Evolutionary conservation across 1,140 invertebrate species (phyloP), one percentile per base, ranked within the genome.

Genomic region (Temnothorax longispinosus): DNA sequence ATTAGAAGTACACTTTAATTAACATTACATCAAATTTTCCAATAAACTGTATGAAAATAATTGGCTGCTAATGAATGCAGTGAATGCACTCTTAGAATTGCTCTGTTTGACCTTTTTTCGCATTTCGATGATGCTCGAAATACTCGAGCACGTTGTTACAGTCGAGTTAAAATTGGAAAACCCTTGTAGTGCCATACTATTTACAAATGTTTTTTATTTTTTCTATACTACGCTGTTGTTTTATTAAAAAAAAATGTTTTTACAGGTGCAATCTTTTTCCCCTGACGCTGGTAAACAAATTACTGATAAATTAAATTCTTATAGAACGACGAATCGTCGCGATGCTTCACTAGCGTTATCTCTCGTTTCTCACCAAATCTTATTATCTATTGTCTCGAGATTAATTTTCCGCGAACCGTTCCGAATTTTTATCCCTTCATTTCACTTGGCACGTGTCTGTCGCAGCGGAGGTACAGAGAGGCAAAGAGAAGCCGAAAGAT

Each of bases 11-110:
- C 11, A 47, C 8, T 60, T 86, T 74, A 58, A 72, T 56, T 76
- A 27, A 27, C 54, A 84, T 89, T 21, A 84, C 38, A 44, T 41
- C 27, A 82, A 58, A 58, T 76, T 71, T 92, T 88, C 80, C 92
- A 91, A 89, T 91, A 87, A 90, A 76, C 78, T 78, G 92, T 91
- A 89, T 88, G 87, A 93, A 93, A 93, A 94, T 94, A 94, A 94
- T 94, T 94, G 92, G 92, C 89, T 87, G 85, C 86, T 93, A 93
- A 94, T 93, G 90, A 94, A 94, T 76, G 90, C 84, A 93, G 94
- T 93, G 90, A 94, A 94, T 76, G 90, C 84, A 74, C 62, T 82
- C 76, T 74, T 74, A 84, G 38, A 18, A 84, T 74, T 84, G 54
- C 54, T 84, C 54, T 75, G 80, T 84, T 60, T 74, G 80, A 75